Evolutionary conservation across 2,888 invertebrate genomes (phyloP).

Genomic region (Pristionchus japonicus): DNA sequence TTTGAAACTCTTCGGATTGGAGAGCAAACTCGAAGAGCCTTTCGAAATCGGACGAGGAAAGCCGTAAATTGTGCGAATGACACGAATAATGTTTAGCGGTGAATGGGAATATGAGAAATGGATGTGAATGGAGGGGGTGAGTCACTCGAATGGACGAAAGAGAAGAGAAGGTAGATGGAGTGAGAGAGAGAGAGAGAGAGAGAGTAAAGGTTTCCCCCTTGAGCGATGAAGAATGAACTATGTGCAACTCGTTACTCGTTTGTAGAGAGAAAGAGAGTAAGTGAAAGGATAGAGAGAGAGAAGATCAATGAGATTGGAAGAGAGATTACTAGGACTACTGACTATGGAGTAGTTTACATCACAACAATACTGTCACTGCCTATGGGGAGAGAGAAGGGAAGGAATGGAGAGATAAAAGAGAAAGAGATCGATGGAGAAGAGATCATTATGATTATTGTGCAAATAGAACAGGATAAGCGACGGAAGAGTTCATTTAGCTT

Average conservation of each 20-base stretch:
- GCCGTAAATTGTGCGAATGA: slow-evolving; percentile 13
- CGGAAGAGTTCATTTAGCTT: neutral
- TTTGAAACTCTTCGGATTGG: neutral
- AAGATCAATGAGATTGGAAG: neutral
- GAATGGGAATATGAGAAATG: slow-evolving; percentile 33
- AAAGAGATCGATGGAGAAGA: neutral
- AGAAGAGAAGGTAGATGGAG: neutral
- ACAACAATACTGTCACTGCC: slow-evolving; percentile 12
- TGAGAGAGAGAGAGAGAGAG: neutral
- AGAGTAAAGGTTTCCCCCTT: neutral
- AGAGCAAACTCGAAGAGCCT: neutral
- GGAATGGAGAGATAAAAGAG: slow-evolving; percentile 10
- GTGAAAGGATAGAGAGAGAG: neutral
- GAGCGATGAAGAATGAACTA: slow-evolving; percentile 18
- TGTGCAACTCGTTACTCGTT: neutral
- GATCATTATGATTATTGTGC: neutral
- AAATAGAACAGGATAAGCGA: neutral
- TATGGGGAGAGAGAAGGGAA: neutral
- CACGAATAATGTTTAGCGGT: neutral
- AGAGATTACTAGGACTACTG: slow-evolving; percentile 16
- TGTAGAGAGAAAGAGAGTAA: slow-evolving; percentile 3
- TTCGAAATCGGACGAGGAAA: neutral
- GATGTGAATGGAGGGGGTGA: neutral
- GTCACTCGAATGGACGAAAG: neutral
- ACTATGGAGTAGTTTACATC: slow-evolving; percentile 3